A percentile compares a stretch with the other conserved stretches of the same genome.
Conservation (phyloP, 1,140 invertebrate genomes). For the Macrocentrus cingulum region DNA sequence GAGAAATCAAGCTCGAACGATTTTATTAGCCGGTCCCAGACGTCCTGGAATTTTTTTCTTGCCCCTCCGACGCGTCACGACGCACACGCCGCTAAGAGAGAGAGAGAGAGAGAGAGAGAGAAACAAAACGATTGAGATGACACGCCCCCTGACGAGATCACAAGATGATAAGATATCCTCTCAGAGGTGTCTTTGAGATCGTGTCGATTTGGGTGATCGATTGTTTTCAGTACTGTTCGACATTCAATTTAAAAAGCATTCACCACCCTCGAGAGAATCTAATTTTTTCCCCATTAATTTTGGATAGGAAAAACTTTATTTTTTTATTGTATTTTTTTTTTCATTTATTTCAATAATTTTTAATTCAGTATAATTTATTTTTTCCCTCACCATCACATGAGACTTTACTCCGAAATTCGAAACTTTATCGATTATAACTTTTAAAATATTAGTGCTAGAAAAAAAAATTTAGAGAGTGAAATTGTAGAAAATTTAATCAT, state of each 20-base stretch:
- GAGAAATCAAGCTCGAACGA: constrained; percentile 41
- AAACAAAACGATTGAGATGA: constrained; percentile 41
- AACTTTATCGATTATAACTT: too few species aligned
- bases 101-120: constrained; percentile 26
- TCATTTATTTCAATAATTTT: too few species aligned
- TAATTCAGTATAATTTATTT: too few species aligned
- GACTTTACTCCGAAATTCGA: too few species aligned
- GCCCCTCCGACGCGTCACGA: neutral
- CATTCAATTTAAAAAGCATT: neutral
- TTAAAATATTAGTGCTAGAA: too few species aligned
- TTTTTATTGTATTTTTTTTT: too few species aligned
- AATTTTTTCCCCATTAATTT: too few species aligned
- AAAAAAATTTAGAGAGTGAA: too few species aligned
- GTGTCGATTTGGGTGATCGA: constrained; percentile 31
- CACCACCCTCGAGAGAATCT: too few species aligned
- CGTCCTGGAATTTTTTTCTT: constrained; percentile 33
- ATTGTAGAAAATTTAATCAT: too few species aligned
- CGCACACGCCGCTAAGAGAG: constrained; percentile 4
- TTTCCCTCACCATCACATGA: too few species aligned
- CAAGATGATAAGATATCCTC: constrained; percentile 17
- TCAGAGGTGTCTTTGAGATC: constrained; percentile 29
- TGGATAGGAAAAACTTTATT: too few species aligned
- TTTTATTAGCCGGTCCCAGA: constrained; percentile 47
- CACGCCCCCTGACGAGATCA: constrained; percentile 47
- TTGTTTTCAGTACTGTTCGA: constrained; percentile 28